phyloP scores from a whole-genome alignment of 37 sponge, comb jelly and placozoan species.

The Ephydatia muelleri region DNA sequence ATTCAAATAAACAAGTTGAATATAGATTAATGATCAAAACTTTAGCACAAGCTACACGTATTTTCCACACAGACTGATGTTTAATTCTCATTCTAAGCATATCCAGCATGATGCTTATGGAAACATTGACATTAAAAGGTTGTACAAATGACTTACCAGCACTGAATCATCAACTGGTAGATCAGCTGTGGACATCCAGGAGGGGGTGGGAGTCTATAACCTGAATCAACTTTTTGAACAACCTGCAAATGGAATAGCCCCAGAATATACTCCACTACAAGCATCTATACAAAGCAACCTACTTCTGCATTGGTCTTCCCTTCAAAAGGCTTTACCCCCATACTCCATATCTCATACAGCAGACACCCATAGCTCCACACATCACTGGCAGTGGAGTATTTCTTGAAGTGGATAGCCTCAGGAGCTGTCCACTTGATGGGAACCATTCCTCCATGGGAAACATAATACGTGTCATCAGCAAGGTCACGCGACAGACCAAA shows the following conservation, averaged over 20 bases:
- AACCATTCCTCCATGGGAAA: slow-evolving; percentile 18
- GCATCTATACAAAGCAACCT: neutral
- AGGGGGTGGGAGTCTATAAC: neutral
- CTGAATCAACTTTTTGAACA: neutral
- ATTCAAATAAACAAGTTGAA: too few species aligned
- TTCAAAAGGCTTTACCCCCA: neutral
- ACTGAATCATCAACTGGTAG: neutral
- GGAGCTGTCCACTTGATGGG: slow-evolving; percentile 64
- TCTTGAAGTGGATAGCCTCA: slow-evolving; percentile 26
- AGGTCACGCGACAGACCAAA: slow-evolving; percentile 54
- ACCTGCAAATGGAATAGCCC: neutral
- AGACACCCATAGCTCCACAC: neutral
- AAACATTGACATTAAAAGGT: too few species aligned
- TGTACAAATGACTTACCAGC: neutral
- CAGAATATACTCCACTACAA: neutral
- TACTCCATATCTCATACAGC: neutral
- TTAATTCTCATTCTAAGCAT: too few species aligned
- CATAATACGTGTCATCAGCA: slow-evolving; percentile 20
- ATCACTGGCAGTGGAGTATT: neutral
- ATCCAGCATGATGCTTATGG: too few species aligned
- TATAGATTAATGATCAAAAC: too few species aligned
- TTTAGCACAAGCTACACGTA: too few species aligned
- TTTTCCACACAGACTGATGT: too few species aligned
- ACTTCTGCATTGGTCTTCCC: neutral
- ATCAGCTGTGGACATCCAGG: neutral